Percentiles rank a stretch among this genome's conserved stretches.
These are phyloP conservation scores for Himantopus leucocephalus DNA, from an alignment of 2,113 vertebrate genomes.

Conservation along the genomic window DNA sequence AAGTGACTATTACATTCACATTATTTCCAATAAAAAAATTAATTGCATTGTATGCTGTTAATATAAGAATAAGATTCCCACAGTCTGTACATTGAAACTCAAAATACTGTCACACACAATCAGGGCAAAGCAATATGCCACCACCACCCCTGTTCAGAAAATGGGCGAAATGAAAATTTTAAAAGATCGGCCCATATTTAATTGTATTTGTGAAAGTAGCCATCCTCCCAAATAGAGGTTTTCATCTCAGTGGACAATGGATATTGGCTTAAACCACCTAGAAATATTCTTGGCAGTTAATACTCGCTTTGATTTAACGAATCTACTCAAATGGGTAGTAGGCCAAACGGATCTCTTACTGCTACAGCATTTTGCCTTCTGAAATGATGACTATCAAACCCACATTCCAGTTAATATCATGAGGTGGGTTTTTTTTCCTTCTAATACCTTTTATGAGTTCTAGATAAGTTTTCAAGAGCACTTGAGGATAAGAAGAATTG, in stretches of 20 bases:
- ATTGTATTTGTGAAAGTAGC: background rate
- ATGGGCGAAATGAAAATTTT: background rate
- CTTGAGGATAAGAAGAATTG: background rate
- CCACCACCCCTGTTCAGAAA: background rate
- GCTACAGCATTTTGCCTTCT: background rate
- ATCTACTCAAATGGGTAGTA: background rate
- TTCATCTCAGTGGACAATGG: background rate
- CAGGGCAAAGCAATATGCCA: background rate
- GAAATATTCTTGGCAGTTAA: background rate
- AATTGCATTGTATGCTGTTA: background rate
- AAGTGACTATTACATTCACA: constrained; percentile 8
- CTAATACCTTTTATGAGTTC: background rate
- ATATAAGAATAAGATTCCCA: background rate
- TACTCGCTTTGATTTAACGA: too few species aligned
- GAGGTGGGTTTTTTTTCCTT: background rate
- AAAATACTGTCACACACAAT: background rate
- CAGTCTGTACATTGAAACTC: background rate
- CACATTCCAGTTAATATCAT: background rate
- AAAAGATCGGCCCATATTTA: background rate
- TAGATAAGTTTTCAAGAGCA: background rate
- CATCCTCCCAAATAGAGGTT: background rate
- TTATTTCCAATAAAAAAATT: background rate
- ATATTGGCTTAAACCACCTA: background rate
- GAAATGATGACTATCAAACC: background rate
- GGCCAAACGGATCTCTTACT: background rate